These are phyloP conservation scores for human DNA, from an alignment of 2,113 vertebrate species.

Conservation along the genomic window GRCh38 chr1:211361001-211361500, in stretches of 20 bases:
- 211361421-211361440: background rate
- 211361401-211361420: background rate
- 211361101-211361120: slow-evolving; percentile 85
- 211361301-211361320: background rate
- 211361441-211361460: background rate
- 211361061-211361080: slow-evolving; percentile 27
- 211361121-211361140: slow-evolving; percentile 89
- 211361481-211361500: background rate
- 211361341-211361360: background rate
- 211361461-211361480: background rate
- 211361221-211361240: background rate
- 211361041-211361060: slow-evolving; percentile 19
- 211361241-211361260: background rate
- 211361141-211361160: slow-evolving; percentile 88
- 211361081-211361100: slow-evolving; percentile 85
- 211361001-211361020: background rate
- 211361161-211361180: slow-evolving; percentile 80
- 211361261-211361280: background rate
- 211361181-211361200: background rate
- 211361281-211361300: background rate
- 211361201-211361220: background rate
- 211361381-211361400: background rate
- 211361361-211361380: background rate
- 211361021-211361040: background rate
- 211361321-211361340: background rate